Conservation (phyloP, 2,113 vertebrate genomes). For the Cyanoderma ruficeps region DNA sequence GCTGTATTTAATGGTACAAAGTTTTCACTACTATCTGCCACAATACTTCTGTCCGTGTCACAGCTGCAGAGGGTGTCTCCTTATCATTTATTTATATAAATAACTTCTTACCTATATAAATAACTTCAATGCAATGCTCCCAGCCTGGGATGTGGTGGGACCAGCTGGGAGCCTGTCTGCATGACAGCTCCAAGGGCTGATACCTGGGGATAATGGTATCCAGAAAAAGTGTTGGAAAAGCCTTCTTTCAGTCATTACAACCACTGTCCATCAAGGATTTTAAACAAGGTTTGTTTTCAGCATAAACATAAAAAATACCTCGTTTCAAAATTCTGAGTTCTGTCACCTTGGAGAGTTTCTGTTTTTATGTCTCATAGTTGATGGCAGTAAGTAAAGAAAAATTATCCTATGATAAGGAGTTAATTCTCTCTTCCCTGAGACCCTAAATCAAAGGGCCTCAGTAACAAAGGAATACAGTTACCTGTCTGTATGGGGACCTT, state of each 20-base stretch:
- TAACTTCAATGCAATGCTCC: neutral
- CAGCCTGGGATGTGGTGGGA: neutral
- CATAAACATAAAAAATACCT: neutral
- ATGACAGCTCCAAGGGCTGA: neutral
- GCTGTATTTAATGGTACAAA: neutral
- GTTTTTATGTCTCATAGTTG: neutral
- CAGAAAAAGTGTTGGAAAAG: neutral
- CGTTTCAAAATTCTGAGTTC: neutral
- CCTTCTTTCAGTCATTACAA: neutral
- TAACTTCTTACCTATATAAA: neutral
- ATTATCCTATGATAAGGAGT: neutral
- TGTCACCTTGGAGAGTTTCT: neutral
- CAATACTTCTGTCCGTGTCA: neutral
- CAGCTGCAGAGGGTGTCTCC: neutral
- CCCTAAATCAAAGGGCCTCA: neutral
- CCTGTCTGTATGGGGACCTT: constrained; percentile 15
- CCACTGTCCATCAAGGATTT: neutral
- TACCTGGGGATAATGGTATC: neutral
- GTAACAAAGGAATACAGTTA: constrained; percentile 31
- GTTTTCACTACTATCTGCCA: neutral
- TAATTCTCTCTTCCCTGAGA: neutral
- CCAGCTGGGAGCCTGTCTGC: neutral
- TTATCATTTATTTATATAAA: neutral
- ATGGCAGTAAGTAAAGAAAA: constrained; percentile 33
- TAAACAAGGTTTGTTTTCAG: neutral